phyloP scores from a whole-genome alignment of 2,888 invertebrate genomes.

The Scelioninae gen. 1 region DNA sequence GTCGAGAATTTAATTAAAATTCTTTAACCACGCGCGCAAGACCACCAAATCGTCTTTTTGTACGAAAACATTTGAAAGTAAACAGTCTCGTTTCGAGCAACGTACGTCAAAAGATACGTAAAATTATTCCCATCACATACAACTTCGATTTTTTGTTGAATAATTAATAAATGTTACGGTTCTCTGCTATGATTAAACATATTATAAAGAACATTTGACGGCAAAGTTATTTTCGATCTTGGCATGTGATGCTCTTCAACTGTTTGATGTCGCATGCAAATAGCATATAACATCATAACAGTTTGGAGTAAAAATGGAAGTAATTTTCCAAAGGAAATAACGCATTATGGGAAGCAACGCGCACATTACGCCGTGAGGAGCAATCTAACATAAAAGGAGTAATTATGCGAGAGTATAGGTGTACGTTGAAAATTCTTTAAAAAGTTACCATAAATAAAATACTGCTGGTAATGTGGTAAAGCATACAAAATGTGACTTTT shows the following conservation, averaged over 20 bases:
- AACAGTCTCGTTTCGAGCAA: too few species aligned
- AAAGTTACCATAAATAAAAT: slow-evolving; percentile 74
- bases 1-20: background rate
- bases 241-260: background rate
- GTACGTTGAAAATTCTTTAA: slow-evolving; percentile 6
- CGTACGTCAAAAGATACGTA: too few species aligned
- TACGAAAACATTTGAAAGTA: too few species aligned
- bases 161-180: too few species aligned
- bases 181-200: background rate
- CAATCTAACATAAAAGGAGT: slow-evolving; percentile 30
- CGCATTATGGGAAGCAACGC: slow-evolving; percentile 28
- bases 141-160: too few species aligned
- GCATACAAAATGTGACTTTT: background rate
- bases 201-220: background rate
- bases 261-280: slow-evolving; percentile 38
- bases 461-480: slow-evolving; percentile 59
- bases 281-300: slow-evolving; percentile 21
- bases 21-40: background rate
- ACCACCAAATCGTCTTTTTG: background rate
- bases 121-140: too few species aligned
- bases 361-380: slow-evolving; percentile 10
- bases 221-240: slow-evolving; percentile 3
- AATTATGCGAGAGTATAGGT: slow-evolving; percentile 27
- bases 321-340: slow-evolving; percentile 49
- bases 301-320: slow-evolving; percentile 41